A percentile compares a stretch with the other conserved stretches of the same genome.
Conservation (phyloP, 2,113 vertebrate species). For the Tupaia chinensis region DNA sequence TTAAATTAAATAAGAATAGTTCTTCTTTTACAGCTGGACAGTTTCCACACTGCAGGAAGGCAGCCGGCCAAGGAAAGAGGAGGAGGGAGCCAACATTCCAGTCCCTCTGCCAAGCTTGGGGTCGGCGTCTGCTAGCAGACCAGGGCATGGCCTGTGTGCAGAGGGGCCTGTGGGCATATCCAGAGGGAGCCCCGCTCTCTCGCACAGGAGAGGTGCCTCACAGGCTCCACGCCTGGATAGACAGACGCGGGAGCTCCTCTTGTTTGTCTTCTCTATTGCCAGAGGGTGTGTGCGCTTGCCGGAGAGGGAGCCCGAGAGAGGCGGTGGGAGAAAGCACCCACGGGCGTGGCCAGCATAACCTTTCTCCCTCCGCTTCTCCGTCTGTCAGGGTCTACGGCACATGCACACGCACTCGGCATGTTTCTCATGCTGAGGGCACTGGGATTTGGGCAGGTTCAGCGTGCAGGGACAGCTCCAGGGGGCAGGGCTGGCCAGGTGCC, state of each 20-base stretch:
- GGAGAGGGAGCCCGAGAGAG: too few species aligned
- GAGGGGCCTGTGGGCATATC: background rate
- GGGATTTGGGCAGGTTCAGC: too few species aligned
- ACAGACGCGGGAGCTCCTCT: background rate
- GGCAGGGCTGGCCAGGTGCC: too few species aligned
- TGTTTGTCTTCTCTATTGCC: too few species aligned
- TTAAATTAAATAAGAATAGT: background rate
- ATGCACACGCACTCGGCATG: too few species aligned
- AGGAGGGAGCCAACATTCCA: background rate
- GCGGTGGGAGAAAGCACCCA: too few species aligned
- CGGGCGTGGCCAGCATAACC: too few species aligned
- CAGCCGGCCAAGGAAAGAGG: background rate
- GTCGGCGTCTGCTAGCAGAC: background rate
- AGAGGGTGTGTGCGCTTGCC: too few species aligned
- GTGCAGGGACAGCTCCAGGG: too few species aligned
- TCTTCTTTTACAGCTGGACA: background rate
- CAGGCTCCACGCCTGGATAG: background rate
- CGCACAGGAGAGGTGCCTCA: background rate
- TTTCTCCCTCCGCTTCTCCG: too few species aligned
- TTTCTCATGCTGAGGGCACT: too few species aligned
- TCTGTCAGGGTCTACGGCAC: too few species aligned
- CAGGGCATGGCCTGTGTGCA: background rate
- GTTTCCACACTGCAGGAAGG: background rate
- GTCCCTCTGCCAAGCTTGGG: background rate
- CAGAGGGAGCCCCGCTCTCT: background rate